Evolutionary conservation across 2,888 invertebrate genomes (phyloP).

Genomic region (Tridacna gigas): DNA sequence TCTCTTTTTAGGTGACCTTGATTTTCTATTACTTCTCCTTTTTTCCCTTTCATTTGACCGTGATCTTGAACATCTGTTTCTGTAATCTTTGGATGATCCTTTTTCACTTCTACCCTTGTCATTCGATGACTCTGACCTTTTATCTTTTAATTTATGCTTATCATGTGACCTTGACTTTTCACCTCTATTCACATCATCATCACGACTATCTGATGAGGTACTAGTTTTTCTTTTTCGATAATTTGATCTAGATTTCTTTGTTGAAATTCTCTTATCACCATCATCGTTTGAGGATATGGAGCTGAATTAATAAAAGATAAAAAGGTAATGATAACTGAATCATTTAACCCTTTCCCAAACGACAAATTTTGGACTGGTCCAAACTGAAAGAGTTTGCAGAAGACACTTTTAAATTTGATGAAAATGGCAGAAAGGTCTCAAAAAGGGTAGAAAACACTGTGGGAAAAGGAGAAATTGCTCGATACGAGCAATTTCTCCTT

Average conservation of each 20-base stretch:
- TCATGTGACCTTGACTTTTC: slow-evolving; percentile 15
- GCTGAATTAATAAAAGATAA: too few relatives aligned
- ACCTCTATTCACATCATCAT: slow-evolving; percentile 1
- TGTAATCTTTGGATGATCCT: slow-evolving; percentile 21
- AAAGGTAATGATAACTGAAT: too few relatives aligned
- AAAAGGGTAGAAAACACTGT: too few relatives aligned
- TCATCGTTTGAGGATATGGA: too few relatives aligned
- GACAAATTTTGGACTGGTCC: too few relatives aligned
- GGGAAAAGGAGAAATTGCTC: too few relatives aligned
- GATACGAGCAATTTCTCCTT: too few relatives aligned
- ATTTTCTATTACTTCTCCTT: slow-evolving; percentile 10
- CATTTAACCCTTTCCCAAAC: too few relatives aligned
- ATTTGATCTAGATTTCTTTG: slow-evolving; percentile 18
- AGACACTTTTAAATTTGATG: too few relatives aligned
- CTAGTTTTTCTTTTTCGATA: slow-evolving; percentile 19
- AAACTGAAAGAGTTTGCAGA: too few relatives aligned
- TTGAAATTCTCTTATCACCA: too few relatives aligned
- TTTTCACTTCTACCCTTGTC: neutral
- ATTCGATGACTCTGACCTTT: neutral
- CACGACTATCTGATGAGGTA: slow-evolving; percentile 13
- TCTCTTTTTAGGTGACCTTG: neutral
- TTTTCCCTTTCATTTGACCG: slow-evolving; percentile 17
- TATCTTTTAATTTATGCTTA: slow-evolving; percentile 7
- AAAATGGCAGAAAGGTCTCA: too few relatives aligned
- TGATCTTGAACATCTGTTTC: slow-evolving; percentile 22